Evolutionary conservation across 2,888 invertebrate species (phyloP), one percentile per base, ranked within the genome.

Genomic region (Tupiocoris notatus): DNA sequence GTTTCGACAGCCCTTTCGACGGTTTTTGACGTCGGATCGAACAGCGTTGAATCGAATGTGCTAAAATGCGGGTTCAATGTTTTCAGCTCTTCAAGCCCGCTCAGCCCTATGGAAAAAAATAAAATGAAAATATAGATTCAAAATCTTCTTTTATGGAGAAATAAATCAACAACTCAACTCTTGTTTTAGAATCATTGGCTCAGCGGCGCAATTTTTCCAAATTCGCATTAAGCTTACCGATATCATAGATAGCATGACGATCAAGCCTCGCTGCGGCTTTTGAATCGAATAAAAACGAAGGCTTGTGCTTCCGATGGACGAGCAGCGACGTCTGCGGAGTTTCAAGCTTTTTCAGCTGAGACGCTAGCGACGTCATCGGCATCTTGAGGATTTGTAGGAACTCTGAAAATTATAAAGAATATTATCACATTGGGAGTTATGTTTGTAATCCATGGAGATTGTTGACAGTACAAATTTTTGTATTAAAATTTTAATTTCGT

Each of bases 221-320:
- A n/a, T n/a, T n/a, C n/a, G n/a, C n/a, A n/a, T n/a, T n/a, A 61
- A 16, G 39, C 81, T 81, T 83, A 84, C 96, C 98, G 70, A 97
- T 91, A 82, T 94, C 92, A 83, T 90, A 94, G 80, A 96, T 91
- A 0, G 92, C 92, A 79, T 94, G 92, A 67, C 91, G 88, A 81
- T 94, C 93, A 81, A 95, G 90, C 59, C 88, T 88, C 0, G 95
- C 94, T 0, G 97, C 98, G 84, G 96, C 95, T 82, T 92, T 92
- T 0, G 92, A 90, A 82, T 95, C 92, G 83, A 97, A 98, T 0
- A 98, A 85, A 80, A 98, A 87, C 0, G 98, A 97, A 12, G 91
- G 88, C 64, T 89, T 88, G 81, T 88, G 90, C 81, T 89, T 91
- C 75, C 89, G 88, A 82, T 91, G 90, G 68, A 86, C 84, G 39